Conservation (phyloP, 2,797 vertebrate genomes). For the Remorina albescens region DNA sequence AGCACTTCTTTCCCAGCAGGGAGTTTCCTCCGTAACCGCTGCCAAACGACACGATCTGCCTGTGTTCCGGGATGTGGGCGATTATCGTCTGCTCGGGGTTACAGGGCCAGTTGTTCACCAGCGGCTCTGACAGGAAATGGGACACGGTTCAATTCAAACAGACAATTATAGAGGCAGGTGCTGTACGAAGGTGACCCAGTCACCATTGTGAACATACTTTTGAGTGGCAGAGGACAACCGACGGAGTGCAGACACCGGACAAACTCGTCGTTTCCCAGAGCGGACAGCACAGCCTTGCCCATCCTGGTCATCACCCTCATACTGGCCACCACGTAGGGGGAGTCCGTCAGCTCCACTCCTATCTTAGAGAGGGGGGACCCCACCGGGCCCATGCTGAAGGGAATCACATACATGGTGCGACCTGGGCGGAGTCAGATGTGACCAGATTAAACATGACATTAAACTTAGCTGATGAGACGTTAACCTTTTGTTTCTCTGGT, state of each 20-base stretch:
- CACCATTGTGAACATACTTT: too few relatives aligned
- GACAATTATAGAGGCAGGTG: too few relatives aligned
- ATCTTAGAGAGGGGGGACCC: constrained; percentile 90
- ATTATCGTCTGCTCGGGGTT: constrained; percentile 93
- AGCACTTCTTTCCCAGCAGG: constrained; percentile 94
- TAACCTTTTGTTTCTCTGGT: too few relatives aligned
- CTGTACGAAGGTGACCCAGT: too few relatives aligned
- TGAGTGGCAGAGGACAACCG: constrained; percentile 88
- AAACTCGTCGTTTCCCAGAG: constrained; percentile 88
- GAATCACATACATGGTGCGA: constrained; percentile 93
- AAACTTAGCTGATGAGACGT: too few relatives aligned
- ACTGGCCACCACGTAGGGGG: constrained; percentile 93
- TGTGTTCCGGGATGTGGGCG: constrained; percentile 88
- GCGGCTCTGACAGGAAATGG: constrained; percentile 77
- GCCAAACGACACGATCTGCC: constrained; percentile 93
- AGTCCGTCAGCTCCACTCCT: constrained; percentile 80
- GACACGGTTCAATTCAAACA: too few relatives aligned
- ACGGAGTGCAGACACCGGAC: constrained; percentile 92
- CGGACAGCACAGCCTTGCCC: constrained; percentile 86
- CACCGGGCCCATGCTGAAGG: constrained; percentile 95
- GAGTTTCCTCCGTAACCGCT: constrained; percentile 96
- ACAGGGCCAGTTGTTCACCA: constrained; percentile 91
- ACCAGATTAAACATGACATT: too few relatives aligned
- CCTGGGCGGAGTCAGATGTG: constrained; percentile 81
- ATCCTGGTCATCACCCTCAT: constrained; percentile 95